Evolutionary conservation across 2,888 invertebrate species (phyloP), one percentile per base, ranked within the genome.

Genomic region (Ormyrus nitidulus): DNA sequence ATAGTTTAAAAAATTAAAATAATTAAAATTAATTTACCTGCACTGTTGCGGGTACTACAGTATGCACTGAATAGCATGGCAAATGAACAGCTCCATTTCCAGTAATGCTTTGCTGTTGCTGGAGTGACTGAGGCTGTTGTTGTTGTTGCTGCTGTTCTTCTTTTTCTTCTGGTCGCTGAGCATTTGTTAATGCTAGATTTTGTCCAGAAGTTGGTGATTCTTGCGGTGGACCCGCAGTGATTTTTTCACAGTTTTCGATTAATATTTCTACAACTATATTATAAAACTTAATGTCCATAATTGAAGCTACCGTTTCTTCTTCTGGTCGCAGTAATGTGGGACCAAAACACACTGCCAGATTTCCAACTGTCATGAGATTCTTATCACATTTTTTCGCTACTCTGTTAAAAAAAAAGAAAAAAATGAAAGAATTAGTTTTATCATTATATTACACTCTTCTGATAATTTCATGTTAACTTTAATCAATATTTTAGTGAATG

Each of bases 251-350:
- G 91, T 97, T 96, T 86, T 97, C 96, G 81, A 99, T 96, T 83
- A 99, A 93, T 89, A 99, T 97, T 92, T 99, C 99, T 77, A 99
- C 98, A 84, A 99, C 97, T 88, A 99, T 97, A 92, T 99, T 99
- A 92, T 98, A 98, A 93, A 99, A 99, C 92, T 99, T 99, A 85
- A 99, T 96, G 91, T 99, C 98, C 93, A 99, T 96, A 88, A 99
- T 99, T 88, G 98, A 97, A 79, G 99, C 98, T 81, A 99, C 97
- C 8, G 98, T 97, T 92, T 99, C 99, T 90, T 98, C 97, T 92
- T 97, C 96, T 6, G 99, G 97, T 81, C 99, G 93, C 90, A 99
- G 93, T 86, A 99, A 92, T 71, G 99, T 99, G 51, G 99, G 99
- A 46, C 99, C 99, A 92, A 99, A 99, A 91, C 99, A 99, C 73